phyloP scores from a whole-genome alignment of 2,888 invertebrate species.

The Leptopilina syphax region DNA sequence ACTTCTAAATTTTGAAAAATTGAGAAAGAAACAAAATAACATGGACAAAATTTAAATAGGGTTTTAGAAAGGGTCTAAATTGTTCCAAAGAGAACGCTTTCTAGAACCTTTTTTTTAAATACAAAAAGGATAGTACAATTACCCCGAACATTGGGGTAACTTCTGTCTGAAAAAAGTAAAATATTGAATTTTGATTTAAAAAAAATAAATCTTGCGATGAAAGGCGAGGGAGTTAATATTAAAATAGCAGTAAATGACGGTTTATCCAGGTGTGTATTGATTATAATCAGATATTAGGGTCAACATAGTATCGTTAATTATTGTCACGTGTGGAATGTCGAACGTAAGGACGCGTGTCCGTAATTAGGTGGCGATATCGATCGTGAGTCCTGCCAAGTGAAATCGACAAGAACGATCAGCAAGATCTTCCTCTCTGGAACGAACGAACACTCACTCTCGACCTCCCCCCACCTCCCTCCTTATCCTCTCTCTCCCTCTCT shows the following conservation, averaged over 20 bases:
- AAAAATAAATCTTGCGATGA: too few relatives aligned
- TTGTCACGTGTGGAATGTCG: conserved; percentile 69
- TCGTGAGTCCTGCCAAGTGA: conserved; percentile 48
- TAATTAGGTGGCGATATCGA: conserved; percentile 67
- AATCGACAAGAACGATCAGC: conserved; percentile 41
- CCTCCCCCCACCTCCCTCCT: neutral
- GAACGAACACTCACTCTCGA: conserved; percentile 26
- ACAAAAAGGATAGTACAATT: too few relatives aligned
- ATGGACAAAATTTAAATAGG: too few relatives aligned
- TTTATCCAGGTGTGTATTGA: conserved; percentile 53
- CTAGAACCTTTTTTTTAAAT: too few relatives aligned
- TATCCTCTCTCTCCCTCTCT: too few relatives aligned
- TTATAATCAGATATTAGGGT: conserved; percentile 69
- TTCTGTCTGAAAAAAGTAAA: too few relatives aligned
- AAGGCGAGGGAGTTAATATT: neutral
- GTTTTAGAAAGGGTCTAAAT: too few relatives aligned
- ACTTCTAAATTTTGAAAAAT: too few relatives aligned
- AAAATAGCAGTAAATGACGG: conserved; percentile 17
- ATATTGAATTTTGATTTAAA: too few relatives aligned
- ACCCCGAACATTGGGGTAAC: too few relatives aligned
- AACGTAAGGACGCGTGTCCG: conserved; percentile 58
- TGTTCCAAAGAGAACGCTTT: too few relatives aligned
- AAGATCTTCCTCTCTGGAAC: conserved; percentile 21
- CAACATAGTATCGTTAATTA: conserved; percentile 66
- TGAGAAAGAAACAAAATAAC: too few relatives aligned